Evolutionary conservation across 2,113 vertebrate genomes (phyloP), one percentile per base, ranked within the genome.

Genomic region (Gavia stellata): DNA sequence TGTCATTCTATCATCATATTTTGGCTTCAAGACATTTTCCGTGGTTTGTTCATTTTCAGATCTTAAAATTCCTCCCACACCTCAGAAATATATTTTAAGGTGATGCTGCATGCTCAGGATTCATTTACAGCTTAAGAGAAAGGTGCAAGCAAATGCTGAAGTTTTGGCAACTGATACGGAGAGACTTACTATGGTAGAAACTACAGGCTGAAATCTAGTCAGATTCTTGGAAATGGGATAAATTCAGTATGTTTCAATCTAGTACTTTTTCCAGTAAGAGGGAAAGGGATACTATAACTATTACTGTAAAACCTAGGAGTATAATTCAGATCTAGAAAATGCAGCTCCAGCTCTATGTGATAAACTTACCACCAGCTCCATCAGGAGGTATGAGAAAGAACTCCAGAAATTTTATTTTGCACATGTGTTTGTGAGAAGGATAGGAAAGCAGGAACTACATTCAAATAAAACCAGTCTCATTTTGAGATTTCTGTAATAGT

Each of bases 61-160:
- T 81, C 56, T 96, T 87, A 62, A 92, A 79, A 97, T 96, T 97
- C 95, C 87, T 95, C 95, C 95, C 67, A 97, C 95, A 82, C 42
- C 29, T 90, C 89, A 73, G 88, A 85, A 94, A 91, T 24, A 89
- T 66, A 91, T 92, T 95, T 97, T 96, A 92, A 94, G 86, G 66
- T 86, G 91, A 91, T 87, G 58, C 53, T 89, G 81, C 33, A 45
- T 50, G 65, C 53, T 82, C 23, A 42, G 73, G 68, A 82, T 91
- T 86, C 70, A 34, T 92, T 92, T 90, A 68, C 86, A 94, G 70
- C 66, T 72, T 81, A 45, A 92, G 81, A 73, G 83, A 96, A 96
- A 92, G 86, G 86, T 94, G 81, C 86, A 89, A 97, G 86, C 86
- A 97, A 94, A 75, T 40, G 84, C 62, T 91, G 62, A 65, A 90